Conservation (phyloP, 2,888 invertebrate genomes). For the Cinara cedri region DNA sequence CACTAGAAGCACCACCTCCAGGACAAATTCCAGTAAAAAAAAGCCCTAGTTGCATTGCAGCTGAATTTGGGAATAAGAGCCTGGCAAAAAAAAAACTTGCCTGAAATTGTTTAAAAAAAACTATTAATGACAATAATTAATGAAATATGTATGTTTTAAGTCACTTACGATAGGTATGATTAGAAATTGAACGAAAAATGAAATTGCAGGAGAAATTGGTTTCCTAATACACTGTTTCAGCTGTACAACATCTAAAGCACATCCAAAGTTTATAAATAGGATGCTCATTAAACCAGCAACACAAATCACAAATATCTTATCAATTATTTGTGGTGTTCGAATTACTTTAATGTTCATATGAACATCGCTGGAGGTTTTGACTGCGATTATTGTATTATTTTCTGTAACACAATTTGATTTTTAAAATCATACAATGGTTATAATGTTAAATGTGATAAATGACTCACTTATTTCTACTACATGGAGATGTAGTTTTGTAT, state of each 20-base stretch:
- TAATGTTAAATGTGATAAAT: neutral
- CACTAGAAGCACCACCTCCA: slow-evolving; percentile 95
- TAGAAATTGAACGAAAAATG: slow-evolving; percentile 78
- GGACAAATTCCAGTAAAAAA: slow-evolving; percentile 90
- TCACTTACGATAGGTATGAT: slow-evolving; percentile 81
- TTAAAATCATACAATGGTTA: neutral
- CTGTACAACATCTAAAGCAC: slow-evolving; percentile 79
- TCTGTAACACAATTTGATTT: neutral
- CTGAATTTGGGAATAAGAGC: slow-evolving; percentile 72
- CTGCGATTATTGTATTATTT: slow-evolving; percentile 16
- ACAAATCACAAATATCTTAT: slow-evolving; percentile 75
- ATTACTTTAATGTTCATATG: slow-evolving; percentile 66
- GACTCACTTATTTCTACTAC: slow-evolving; percentile 35
- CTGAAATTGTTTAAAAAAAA: slow-evolving; percentile 64
- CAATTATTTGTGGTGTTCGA: slow-evolving; percentile 71
- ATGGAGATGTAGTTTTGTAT: slow-evolving; percentile 37
- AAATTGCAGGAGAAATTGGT: slow-evolving; percentile 80
- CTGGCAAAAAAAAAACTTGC: slow-evolving; percentile 76
- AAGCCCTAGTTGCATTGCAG: slow-evolving; percentile 80
- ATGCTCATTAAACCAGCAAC: slow-evolving; percentile 78
- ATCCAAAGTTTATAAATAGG: slow-evolving; percentile 89
- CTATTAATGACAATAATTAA: slow-evolving; percentile 47
- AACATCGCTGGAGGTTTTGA: slow-evolving; percentile 2
- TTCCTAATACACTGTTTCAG: slow-evolving; percentile 71
- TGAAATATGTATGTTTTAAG: slow-evolving; percentile 16